Base-by-base conservation (phyloP, 1,140 invertebrate genomes). In the Varroa destructor region DNA sequence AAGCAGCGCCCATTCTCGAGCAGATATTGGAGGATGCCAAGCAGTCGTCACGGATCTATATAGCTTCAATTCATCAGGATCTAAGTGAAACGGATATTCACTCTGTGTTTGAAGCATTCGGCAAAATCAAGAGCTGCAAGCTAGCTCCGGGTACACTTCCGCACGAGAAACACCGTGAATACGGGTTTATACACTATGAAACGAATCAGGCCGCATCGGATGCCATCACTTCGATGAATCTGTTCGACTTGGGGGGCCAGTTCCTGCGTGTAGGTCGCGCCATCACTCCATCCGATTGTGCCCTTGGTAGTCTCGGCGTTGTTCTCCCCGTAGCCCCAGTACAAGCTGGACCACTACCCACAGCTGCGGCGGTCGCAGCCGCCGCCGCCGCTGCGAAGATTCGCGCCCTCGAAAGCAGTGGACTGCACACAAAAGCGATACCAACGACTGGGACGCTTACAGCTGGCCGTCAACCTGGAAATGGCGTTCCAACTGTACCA, bases 141-240 rank as follows among this genome's bases (percentile, higher is more conserved):
- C 43, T 71, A n/a, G 43, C 43, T 36, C 43, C 43, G 78, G 89
- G 89, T 36, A 86, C 87, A 72, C 88, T 89, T 0, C 87, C 89
- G 2, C 87, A 89, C 77, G 86, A 89, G 75, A 90, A 93, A 80
- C 90, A 90, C 81, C 36, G 82, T 74, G 82, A 83, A 1, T 85
- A 82, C 77, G 83, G 83, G n/a, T 84, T 83, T 75, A 81, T 84
- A n/a, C 83, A 85, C 73, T 84, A 83, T 75, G 80, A 80, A 55
- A 81, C 77, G 8, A 74, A 76, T 36, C 81, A 83, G 73, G 77
- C 80, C 56, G 79, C 81, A 25, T 74, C 76, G 36, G 84, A 85
- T 76, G 81, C 83, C 55, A 81, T 84, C 3, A 75, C 80, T 14
- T 82, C 83, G 12, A 84, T 84, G 83, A 84, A 85, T 73, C 76